Base-by-base conservation (phyloP, 92 coral and sea anemone species). In the Palythoa grandis region DNA sequence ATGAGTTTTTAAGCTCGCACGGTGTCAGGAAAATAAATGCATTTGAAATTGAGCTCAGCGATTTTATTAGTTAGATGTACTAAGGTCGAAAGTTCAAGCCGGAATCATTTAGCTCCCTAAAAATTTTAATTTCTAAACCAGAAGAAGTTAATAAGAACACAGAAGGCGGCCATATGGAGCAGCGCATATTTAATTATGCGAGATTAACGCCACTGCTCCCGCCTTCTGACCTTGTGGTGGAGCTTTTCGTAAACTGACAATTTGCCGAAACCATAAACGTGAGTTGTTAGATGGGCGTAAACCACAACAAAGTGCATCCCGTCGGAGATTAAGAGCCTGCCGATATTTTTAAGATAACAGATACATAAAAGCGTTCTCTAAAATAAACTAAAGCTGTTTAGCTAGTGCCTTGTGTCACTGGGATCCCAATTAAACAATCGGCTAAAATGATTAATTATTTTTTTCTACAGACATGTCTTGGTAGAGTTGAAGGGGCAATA, bases 141-240 rank as follows among this genome's bases (percentile, higher is more conserved):
- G 73, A 63, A 79, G 72, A 38, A 15, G 37, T 3, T 13, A n/a
- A 37, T 39, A 40, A 67, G 22, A 65, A 80, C 38, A 47, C 85
- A 80, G 85, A 80, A 80, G 85, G 85, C 38, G 25, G 85, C 85
- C 85, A 80, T 37, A 80, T 80, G 82, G 84, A n/a, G 13, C 2
- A 43, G 85, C 74, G 74, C 39, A 50, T 22, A 16, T 66, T 61
- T n/a, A n/a, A n/a, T 68, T 39, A 5, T 61, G 29, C 14, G 61
- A 63, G 61, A 48, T 24, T 52, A n/a, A 53, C 74, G 61, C 38
- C 13, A 50, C 5, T 76, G 48, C 37, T n/a, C 48, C n/a, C 29
- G 29, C 74, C 8, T 80, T 80, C 29, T 74, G 43, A 60, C 74
- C 29, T 67, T 68, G 85, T 60, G 60, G 40, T 80, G 24, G 43